Evolutionary conservation across 2,113 vertebrate species (phyloP), one percentile per base, ranked within the genome.

Genomic region (Labrus mixtus): DNA sequence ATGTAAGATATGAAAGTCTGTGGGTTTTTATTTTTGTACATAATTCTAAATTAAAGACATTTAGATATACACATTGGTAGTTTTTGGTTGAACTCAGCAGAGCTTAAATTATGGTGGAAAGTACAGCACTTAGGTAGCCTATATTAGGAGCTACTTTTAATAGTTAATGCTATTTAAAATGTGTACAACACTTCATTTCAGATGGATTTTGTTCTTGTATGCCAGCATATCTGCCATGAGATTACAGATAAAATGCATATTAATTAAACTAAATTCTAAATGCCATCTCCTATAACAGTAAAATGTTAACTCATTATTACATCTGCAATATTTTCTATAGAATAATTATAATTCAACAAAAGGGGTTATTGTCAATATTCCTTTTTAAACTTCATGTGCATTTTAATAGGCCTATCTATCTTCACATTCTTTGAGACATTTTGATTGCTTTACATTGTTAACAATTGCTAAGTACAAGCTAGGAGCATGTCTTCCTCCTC

Each of bases 11-110:
- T 81, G 66, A 59, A 54, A 23, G 67, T 73, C 23, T 73, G 41
- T 80, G 53, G 78, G 59, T 36, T 68, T 86, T 84, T 76, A 85
- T 71, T 85, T 87, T 79, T 89, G 86, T 90, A 91, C 50, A 84
- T 81, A 88, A 65, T 60, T 86, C 68, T 91, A 90, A 89, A 90
- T 92, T 90, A 88, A 90, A 91, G 67, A 59, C 82, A 81, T 89
- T 87, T 83, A 91, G 73, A 82, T 88, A 85, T 79, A 72, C 78
- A 70, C 56, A 65, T 57, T 53, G 4, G 48, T 76, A 73, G 61
- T 62, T 63, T 77, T 83, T 75, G 84, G 56, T 70, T 79, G 60
- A 74, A 69, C 17, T 61, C 43, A 71, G 22, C 83, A 77, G 64
- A 77, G 68, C 57, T 73, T 64, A 71, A 83, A 85, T 79, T 87